Base-by-base conservation (phyloP, 2,797 vertebrate genomes). In the Schizopygopsis malacanthus region DNA sequence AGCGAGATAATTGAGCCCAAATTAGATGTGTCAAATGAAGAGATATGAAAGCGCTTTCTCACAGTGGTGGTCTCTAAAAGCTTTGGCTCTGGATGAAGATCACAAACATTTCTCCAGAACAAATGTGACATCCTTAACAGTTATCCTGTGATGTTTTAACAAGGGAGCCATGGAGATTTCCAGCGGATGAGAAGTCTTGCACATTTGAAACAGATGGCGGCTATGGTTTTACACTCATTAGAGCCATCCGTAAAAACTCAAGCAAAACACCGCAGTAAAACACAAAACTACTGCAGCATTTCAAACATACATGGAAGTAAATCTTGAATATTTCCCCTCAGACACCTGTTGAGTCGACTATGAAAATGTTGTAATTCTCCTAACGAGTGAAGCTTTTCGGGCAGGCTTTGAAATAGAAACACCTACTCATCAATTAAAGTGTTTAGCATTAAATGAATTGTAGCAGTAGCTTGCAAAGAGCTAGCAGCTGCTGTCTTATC, bases 371-470 rank as follows among this genome's bases (percentile, higher is more conserved):
- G 77, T 67, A 67, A 84, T 41, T 83, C 72, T 67, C 72, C 65
- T 84, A 84, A 84, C 33, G 12, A 78, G n/a, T n/a, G n/a, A n/a
- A n/a, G 73, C 25, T 67, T 52, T 61, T n/a, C 45, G 37, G 71
- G 72, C 82, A 50, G 13, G 5, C 13, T 63, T 65, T 16, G 71
- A 37, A 75, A 83, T 63, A 47, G 12, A 65, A 76, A 76, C 82
- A 56, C 83, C 75, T 70, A 78, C 83, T 78, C 63, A 78, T 84
- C 83, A 84, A 78, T 78, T 84, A 78, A 18, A 28, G 72, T 37
- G 75, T 84, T 84, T 78, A 84, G 75, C 75, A 8, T 67, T 41
- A 77, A 83, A 83, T 77, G 33, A 83, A 83, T 83, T 78, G 73
- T 70, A 78, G 73, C 3, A 3, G 33, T 50, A 67, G 61, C 61